Base-by-base conservation (phyloP, 1,140 invertebrate species). In the Drosophila albomicans region DNA sequence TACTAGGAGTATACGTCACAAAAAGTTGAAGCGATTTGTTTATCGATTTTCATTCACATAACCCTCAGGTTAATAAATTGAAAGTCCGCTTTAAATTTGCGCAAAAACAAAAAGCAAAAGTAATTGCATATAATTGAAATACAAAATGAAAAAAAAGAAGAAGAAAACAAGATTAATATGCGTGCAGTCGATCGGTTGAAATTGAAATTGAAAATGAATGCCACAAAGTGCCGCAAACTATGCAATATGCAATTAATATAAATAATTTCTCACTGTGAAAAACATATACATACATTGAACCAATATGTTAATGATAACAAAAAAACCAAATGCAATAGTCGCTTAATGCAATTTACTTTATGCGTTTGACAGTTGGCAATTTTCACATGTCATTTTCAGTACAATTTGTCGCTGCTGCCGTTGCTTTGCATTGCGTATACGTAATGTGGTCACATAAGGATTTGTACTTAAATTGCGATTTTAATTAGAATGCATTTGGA, bases 231-330 rank as follows among this genome's bases (percentile, higher is more conserved):
- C 28, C 28, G 30, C 7, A 57, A 58, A 65, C 25, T 32, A 32
- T 56, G 38, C 15, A 15, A 54, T 32, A 16, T 32, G 51, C 13
- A 8, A 35, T 54, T 3, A 54, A 15, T 54, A 32, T 52, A 15
- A 15, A 54, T 32, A 54, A 54, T 54, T 15, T 43, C 20, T 15
- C 28, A n/a, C 13, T 49, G 45, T 48, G 13, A 35, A 63, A 48
- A 35, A 46, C 16, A 65, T 20, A 16, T 6, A 25, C 25, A 11
- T 63, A 32, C 25, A 54, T 63, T 54, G 35, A n/a, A 0, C 0
- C 59, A 54, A 63, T 52, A 62, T 70, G 67, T 70, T 54, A 62
- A 69, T 62, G 16, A 52, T 64, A 43, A 25, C 20, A 11, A 51
- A 51, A 51, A 51, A 41, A 41, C n/a, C 6, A 6, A 41, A 41